These are phyloP conservation scores for Diabrotica undecimpunctata DNA, from an alignment of 1,140 invertebrate genomes.

Conservation along the genomic window DNA sequence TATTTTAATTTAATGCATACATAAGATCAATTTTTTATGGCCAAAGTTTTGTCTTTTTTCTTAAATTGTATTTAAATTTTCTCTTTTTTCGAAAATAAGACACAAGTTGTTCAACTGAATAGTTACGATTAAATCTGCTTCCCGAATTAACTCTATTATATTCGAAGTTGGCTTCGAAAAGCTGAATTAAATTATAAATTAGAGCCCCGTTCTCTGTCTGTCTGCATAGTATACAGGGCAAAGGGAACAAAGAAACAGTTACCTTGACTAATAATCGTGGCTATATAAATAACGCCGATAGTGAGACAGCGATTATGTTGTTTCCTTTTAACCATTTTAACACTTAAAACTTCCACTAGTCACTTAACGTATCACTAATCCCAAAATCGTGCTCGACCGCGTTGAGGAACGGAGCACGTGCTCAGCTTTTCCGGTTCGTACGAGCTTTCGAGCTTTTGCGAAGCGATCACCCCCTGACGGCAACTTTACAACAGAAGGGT, in stretches of 20 bases:
- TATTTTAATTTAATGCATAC: too few species aligned
- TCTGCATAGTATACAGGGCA: not conserved
- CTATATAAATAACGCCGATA: constrained; percentile 40
- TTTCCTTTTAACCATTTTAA: constrained; percentile 29
- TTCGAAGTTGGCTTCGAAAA: too few species aligned
- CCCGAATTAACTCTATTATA: too few species aligned
- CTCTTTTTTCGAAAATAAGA: too few species aligned
- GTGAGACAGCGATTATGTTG: constrained; percentile 36
- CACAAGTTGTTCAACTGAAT: too few species aligned
- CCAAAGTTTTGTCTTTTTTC: too few species aligned
- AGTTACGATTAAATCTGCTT: too few species aligned
- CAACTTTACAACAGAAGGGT: constrained; percentile 11
- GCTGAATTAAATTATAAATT: not conserved
- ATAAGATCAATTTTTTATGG: too few species aligned
- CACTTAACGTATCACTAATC: not conserved
- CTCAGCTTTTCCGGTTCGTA: not conserved
- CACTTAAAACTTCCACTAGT: constrained; percentile 24
- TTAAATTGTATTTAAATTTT: too few species aligned
- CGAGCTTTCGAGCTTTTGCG: not conserved
- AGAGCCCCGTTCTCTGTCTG: not conserved
- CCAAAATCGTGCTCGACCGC: not conserved
- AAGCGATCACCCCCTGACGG: constrained; percentile 10
- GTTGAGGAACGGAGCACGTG: not conserved
- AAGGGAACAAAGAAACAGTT: constrained; percentile 18
- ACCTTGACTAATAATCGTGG: constrained; percentile 42